Evolutionary conservation across 2,888 invertebrate genomes (phyloP).

Genomic region (Erebia epiphron): DNA sequence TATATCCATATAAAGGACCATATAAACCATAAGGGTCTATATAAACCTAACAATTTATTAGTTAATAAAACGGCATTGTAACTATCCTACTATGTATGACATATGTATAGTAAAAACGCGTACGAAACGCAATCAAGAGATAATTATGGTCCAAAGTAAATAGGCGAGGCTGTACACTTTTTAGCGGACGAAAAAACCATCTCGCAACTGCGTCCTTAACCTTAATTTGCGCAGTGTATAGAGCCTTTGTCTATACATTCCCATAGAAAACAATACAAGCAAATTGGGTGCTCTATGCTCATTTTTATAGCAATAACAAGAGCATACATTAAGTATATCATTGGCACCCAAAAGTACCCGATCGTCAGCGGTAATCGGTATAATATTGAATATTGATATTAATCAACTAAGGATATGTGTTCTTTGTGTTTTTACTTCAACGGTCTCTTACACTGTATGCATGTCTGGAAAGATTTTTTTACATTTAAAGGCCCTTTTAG

Average conservation of each 20-base stretch:
- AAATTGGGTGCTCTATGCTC: constrained; percentile 46
- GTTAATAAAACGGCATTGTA: background rate
- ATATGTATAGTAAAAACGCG: constrained; percentile 2
- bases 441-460: no score
- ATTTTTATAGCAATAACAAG: constrained; percentile 27
- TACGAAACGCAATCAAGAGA: background rate
- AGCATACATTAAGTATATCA: constrained; percentile 24
- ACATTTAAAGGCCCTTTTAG: no score
- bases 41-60: background rate
- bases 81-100: background rate
- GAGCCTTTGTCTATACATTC: constrained; percentile 43
- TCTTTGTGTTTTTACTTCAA: no score
- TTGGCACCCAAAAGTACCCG: no score
- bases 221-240: constrained; percentile 53
- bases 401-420: no score
- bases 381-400: no score
- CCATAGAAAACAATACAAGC: constrained; percentile 46
- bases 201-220: constrained; percentile 57
- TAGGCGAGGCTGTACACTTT: constrained; percentile 19
- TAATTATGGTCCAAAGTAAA: constrained; percentile 23
- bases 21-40: background rate
- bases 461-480: no score
- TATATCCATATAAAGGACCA: background rate
- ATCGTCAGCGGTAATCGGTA: no score
- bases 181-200: constrained; percentile 39